Evolutionary conservation across 2,888 invertebrate species (phyloP).

Genomic region (Reticulitermes lucifugus): DNA sequence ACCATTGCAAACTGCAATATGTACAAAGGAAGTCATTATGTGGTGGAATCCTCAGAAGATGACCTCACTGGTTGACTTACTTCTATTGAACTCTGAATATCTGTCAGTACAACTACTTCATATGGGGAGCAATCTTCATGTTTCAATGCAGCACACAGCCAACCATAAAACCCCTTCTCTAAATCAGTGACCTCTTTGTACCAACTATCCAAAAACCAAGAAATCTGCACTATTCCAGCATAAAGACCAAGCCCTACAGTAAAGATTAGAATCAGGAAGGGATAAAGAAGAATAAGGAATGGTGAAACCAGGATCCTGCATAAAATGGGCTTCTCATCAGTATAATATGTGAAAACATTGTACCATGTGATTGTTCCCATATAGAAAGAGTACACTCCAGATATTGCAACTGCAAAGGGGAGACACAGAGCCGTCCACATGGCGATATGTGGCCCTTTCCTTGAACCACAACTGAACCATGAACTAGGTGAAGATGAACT

Average conservation of each 20-base stretch:
- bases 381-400: conserved; percentile 77
- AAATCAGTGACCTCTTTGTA: conserved; percentile 77
- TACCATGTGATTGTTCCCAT: conserved; percentile 83
- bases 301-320: conserved; percentile 75
- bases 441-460: conserved; percentile 75
- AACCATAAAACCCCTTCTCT: conserved; percentile 84
- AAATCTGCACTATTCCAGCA: conserved; percentile 76
- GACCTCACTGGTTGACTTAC: conserved; percentile 57
- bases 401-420: conserved; percentile 74
- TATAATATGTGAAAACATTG: conserved; percentile 77
- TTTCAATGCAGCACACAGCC: conserved; percentile 75
- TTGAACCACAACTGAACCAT: conserved; percentile 66
- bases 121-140: conserved; percentile 82
- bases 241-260: conserved; percentile 75
- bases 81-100: conserved; percentile 58
- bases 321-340: conserved; percentile 73
- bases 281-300: conserved; percentile 75
- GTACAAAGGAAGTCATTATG: neutral
- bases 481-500: conserved; percentile 60
- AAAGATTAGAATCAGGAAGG: conserved; percentile 75
- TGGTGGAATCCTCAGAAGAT: conserved; percentile 61
- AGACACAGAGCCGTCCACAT: conserved; percentile 73
- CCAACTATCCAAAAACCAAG: conserved; percentile 77
- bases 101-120: conserved; percentile 75
- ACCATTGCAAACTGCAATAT: neutral